Evolutionary conservation across 2,888 invertebrate species (phyloP), one percentile per base, ranked within the genome.

Genomic region (Psylliodes chrysocephalus): DNA sequence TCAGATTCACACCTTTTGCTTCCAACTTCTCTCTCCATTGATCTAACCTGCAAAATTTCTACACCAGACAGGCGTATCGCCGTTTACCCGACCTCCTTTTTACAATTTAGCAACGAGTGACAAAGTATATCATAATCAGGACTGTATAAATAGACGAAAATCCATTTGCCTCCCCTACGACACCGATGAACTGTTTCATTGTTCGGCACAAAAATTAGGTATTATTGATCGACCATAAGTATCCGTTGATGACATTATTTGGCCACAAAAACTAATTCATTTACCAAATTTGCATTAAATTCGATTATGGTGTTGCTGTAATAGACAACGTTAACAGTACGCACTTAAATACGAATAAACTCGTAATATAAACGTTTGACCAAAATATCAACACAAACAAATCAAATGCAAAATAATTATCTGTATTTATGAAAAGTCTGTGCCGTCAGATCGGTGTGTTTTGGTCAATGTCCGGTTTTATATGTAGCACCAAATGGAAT

Each of bases 241-340:
- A 33, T 56, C 38, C 56, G 15, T 30, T 30, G 10, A 56, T 56
- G 56, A 22, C 57, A 49, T 35, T 57, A 49, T 49, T 49, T 35
- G 18, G 15, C 57, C 57, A 38, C 57, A 38, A 49, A 47, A 49
- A 57, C 49, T 47, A 57, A 57, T 57, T 57, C 35, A 49, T 57
- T 57, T 57, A 46, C 57, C 35, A 47, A 57, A 49, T 57, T 57
- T 57, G 57, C 18, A 49, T 47, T 57, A 35, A 46, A 49, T 49
- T 46, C 30, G 22, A 17, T 56, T 55, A 55, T 55, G 55, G 54
- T 42, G 54, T 54, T 54, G 25, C 40, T 42, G 42, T 19, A 35
- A 35, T 52, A 52, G 51, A 18, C 53, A 28, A 55, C 33, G 33
- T 55, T 55, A 46, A 30, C 42, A 55, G 7, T 18, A 14, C 10